These are phyloP conservation scores for Alfaro cultratus DNA, from an alignment of 2,797 vertebrate species.

Conservation along the genomic window DNA sequence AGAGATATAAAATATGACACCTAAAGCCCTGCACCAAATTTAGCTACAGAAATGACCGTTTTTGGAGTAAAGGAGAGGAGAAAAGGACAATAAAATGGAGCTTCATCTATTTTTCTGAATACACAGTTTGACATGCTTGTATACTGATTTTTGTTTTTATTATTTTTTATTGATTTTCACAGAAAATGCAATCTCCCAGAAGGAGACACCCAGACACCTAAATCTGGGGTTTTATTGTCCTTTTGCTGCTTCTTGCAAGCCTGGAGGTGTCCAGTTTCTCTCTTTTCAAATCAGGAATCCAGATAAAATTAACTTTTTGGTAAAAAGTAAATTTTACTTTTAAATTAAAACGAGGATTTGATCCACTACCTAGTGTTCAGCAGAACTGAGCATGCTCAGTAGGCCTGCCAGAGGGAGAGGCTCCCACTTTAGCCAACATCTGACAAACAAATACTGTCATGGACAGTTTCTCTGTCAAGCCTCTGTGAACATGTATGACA, in stretches of 20 bases:
- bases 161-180: neutral
- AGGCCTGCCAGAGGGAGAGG: conserved; percentile 70
- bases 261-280: neutral
- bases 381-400: conserved; percentile 84
- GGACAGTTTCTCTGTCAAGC: conserved; percentile 56
- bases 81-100: neutral
- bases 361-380: conserved; percentile 56
- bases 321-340: neutral
- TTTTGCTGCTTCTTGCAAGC: neutral
- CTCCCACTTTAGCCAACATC: conserved; percentile 86
- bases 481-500: conserved; percentile 15
- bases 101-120: neutral
- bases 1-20: conserved; percentile 5
- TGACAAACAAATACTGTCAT: conserved; percentile 72
- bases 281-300: conserved; percentile 10
- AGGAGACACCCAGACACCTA: neutral
- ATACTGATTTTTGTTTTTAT: neutral
- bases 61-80: neutral
- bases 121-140: neutral
- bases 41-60: neutral
- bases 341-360: conserved; percentile 45
- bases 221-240: neutral
- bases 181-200: neutral
- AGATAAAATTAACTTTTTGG: conserved; percentile 21
- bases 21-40: neutral